These are phyloP conservation scores for Aix galericulata DNA, from an alignment of 2,113 vertebrate species.

Conservation along the genomic window DNA sequence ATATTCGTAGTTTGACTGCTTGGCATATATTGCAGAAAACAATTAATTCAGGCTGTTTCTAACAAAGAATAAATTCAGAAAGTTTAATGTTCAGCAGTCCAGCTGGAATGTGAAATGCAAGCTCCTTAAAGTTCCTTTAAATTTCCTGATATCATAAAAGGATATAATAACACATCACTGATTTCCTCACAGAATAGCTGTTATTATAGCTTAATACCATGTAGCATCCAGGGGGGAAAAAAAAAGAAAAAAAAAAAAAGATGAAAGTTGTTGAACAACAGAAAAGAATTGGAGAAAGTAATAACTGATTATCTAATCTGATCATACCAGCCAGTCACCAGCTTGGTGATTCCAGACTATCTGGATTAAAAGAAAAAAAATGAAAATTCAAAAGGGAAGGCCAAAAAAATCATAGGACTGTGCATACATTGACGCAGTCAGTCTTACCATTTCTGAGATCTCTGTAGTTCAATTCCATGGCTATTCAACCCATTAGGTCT, in stretches of 20 bases:
- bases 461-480: background rate
- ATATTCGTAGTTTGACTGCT: constrained; percentile 44
- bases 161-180: background rate
- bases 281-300: background rate
- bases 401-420: background rate
- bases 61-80: background rate
- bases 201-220: background rate
- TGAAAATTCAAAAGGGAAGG: background rate
- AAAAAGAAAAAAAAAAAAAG: background rate
- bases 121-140: background rate
- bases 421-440: background rate
- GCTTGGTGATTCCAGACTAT: background rate
- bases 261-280: background rate
- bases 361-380: background rate
- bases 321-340: background rate
- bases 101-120: background rate
- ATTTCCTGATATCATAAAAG: background rate
- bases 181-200: background rate
- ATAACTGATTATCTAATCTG: background rate
- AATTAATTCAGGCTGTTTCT: constrained; percentile 36
- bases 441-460: background rate
- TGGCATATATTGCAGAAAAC: constrained; percentile 27
- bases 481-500: background rate
- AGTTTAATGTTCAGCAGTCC: background rate
- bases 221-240: background rate